phyloP scores from a whole-genome alignment of 2,888 invertebrate genomes.

The Hydroisotoma schaefferi region DNA sequence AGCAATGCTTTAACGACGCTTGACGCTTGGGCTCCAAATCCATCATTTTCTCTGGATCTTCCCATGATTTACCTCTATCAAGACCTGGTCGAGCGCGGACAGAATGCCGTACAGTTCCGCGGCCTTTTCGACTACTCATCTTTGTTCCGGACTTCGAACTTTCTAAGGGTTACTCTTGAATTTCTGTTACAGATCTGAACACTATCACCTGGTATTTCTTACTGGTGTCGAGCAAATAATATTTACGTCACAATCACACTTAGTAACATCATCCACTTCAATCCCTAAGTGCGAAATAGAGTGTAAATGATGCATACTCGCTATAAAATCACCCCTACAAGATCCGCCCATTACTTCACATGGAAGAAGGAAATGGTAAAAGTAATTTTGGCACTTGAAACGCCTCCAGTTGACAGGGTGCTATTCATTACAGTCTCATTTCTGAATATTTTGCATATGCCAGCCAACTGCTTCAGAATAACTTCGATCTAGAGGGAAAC shows the following conservation, averaged over 20 bases:
- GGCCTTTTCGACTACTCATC: conserved; percentile 42
- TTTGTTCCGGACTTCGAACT: background rate
- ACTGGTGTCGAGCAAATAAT: background rate
- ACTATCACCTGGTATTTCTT: background rate
- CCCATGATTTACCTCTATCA: conserved; percentile 39
- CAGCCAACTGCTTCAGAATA: conserved; percentile 7
- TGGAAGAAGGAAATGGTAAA: background rate
- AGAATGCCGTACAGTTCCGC: conserved; percentile 36
- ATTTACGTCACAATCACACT: no score
- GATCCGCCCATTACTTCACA: no score
- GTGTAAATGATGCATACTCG: no score
- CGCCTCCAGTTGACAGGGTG: conserved; percentile 24
- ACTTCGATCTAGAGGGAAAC: conserved; percentile 6
- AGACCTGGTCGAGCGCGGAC: conserved; percentile 28
- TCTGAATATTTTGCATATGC: conserved; percentile 26
- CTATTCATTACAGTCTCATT: conserved; percentile 34
- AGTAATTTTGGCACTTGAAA: conserved; percentile 25
- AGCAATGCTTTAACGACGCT: conserved; percentile 78
- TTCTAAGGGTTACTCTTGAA: no score
- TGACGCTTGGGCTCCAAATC: conserved; percentile 54
- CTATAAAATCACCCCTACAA: no score
- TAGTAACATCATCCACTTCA: no score
- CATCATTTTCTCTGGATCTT: conserved; percentile 32
- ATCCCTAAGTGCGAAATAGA: no score
- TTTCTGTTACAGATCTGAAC: background rate